These are phyloP conservation scores for Takifugu ocellatus DNA, from an alignment of 2,797 vertebrate genomes.

Conservation along the genomic window DNA sequence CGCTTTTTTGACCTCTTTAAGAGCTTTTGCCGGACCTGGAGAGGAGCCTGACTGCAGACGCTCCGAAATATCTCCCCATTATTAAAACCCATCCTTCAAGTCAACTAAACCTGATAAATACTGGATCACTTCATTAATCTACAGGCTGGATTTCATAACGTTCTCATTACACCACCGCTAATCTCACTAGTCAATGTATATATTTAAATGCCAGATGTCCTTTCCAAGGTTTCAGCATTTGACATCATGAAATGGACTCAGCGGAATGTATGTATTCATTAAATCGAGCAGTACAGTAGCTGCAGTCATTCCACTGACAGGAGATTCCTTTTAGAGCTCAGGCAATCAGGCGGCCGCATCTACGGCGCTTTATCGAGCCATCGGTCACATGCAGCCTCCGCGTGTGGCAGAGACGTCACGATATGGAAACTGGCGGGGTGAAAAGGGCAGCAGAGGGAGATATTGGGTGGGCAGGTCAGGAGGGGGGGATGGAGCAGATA, in stretches of 20 bases:
- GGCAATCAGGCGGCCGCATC: conserved; percentile 49
- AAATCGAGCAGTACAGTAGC: conserved; percentile 4
- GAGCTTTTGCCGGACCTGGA: conserved; percentile 16
- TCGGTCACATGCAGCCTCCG: conserved; percentile 47
- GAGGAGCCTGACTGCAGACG: conserved; percentile 34
- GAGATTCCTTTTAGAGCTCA: conserved; percentile 62
- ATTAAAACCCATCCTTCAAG: conserved; percentile 70
- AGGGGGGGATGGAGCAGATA: too few species aligned
- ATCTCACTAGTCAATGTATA: too few species aligned
- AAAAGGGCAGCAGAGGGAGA: conserved; percentile 39
- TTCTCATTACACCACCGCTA: too few species aligned
- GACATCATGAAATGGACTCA: too few species aligned
- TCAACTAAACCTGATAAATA: conserved; percentile 62
- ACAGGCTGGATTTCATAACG: conserved; percentile 14
- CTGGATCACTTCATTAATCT: conserved; percentile 44
- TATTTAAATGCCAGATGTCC: too few species aligned
- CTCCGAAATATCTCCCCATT: conserved; percentile 45
- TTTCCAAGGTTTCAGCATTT: too few species aligned
- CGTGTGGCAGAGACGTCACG: conserved; percentile 32
- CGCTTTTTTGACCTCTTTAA: conserved; percentile 12
- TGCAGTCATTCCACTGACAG: conserved; percentile 42
- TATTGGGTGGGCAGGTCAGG: conserved; percentile 8
- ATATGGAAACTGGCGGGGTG: conserved; percentile 48
- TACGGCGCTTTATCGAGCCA: conserved; percentile 60
- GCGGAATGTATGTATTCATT: too few species aligned